Conservation (phyloP, 2,113 vertebrate genomes). For the Panthera tigris region DNA sequence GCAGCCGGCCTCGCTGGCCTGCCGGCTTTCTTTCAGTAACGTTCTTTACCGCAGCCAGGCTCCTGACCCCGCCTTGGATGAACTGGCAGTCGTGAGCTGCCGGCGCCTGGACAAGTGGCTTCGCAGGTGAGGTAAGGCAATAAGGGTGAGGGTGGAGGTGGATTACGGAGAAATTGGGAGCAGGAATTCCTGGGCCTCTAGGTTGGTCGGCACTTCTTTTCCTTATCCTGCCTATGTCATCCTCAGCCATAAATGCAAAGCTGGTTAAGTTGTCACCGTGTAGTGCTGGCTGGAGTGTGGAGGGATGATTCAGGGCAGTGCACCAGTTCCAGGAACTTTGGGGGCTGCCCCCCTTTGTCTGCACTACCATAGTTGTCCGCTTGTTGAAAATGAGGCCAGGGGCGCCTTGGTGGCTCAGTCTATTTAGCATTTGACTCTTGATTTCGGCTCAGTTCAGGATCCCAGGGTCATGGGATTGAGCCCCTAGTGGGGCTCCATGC, state of each 20-base stretch:
- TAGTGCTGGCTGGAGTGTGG: neutral
- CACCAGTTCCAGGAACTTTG: neutral
- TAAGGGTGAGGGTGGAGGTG: neutral
- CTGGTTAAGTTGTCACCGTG: neutral
- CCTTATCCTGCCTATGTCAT: neutral
- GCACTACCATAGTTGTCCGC: neutral
- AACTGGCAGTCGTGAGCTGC: fast-evolving
- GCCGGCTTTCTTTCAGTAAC: neutral
- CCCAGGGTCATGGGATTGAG: too few relatives aligned
- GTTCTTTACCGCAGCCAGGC: neutral
- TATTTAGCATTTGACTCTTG: too few relatives aligned
- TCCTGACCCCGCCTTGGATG: neutral
- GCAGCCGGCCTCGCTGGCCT: neutral
- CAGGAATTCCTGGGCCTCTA: neutral
- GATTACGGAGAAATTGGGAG: neutral
- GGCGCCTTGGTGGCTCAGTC: too few relatives aligned
- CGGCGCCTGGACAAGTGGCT: neutral
- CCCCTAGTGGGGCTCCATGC: too few relatives aligned
- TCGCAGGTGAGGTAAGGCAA: neutral
- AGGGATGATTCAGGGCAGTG: neutral
- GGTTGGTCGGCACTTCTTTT: neutral
- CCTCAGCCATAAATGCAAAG: neutral
- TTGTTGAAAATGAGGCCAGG: constrained; percentile 3
- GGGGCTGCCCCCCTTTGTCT: neutral
- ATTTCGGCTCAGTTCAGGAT: too few relatives aligned